Percentiles rank a stretch among this genome's conserved stretches.
Evolutionary conservation across 2,888 invertebrate species (phyloP).

Genomic region (Callinectes sapidus): DNA sequence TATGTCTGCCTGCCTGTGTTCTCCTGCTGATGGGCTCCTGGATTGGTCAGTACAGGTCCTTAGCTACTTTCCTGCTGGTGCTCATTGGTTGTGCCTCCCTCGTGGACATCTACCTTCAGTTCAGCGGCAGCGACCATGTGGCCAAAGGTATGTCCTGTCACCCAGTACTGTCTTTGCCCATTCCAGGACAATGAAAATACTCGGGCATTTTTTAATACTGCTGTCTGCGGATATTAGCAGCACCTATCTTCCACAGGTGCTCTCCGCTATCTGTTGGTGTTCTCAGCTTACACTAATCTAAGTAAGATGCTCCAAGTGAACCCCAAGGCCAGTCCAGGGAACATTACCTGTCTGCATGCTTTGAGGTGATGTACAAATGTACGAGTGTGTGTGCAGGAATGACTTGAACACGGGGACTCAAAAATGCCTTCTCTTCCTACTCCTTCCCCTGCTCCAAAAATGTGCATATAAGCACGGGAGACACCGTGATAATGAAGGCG

Average conservation of each 20-base stretch:
- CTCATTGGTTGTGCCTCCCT: neutral
- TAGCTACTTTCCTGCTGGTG: neutral
- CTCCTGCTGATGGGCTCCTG: neutral
- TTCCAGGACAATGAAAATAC: no score
- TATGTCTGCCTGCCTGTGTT: neutral
- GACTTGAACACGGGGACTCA: no score
- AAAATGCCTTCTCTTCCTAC: neutral
- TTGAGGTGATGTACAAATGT: slow-evolving; percentile 3
- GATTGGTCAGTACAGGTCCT: neutral
- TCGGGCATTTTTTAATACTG: neutral
- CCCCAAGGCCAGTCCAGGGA: neutral
- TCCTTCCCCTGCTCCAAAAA: no score
- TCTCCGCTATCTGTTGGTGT: neutral
- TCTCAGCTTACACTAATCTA: slow-evolving; percentile 29
- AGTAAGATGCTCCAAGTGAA: slow-evolving; percentile 18
- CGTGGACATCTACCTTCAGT: neutral
- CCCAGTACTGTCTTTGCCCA: no score
- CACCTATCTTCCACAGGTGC: neutral
- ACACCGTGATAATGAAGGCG: no score
- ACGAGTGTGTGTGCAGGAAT: no score
- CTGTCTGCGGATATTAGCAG: neutral
- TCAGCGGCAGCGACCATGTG: neutral
- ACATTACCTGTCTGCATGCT: slow-evolving; percentile 26
- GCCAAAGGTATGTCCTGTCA: neutral
- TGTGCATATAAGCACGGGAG: no score